Conservation (phyloP, 2,797 vertebrate species). For the Hydrocynus forskahlii region DNA sequence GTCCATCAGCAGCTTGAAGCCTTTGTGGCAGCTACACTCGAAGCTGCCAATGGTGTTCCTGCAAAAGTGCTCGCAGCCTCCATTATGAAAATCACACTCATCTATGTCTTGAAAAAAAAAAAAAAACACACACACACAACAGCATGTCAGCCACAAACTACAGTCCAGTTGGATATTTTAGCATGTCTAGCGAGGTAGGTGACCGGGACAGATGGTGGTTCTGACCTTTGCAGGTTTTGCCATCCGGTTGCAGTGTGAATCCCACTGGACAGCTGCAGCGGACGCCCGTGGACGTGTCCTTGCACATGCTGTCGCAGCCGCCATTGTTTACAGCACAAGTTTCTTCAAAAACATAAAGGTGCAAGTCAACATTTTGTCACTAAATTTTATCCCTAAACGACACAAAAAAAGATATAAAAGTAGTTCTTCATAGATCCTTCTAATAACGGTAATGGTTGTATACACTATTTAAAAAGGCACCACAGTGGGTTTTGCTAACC, state of each 20-base stretch:
- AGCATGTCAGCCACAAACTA: not conserved
- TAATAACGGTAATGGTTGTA: no score
- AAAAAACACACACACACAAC: slow-evolving; percentile 53
- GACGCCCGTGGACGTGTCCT: slow-evolving; percentile 97
- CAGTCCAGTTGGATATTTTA: not conserved
- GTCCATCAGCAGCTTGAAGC: slow-evolving; percentile 96
- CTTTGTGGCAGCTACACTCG: slow-evolving; percentile 95
- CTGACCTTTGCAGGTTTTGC: slow-evolving; percentile 96
- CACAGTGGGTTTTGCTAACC: no score
- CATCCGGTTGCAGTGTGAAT: slow-evolving; percentile 93
- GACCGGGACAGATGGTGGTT: not conserved
- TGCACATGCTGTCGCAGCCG: slow-evolving; percentile 96
- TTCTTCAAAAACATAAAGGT: slow-evolving; percentile 77
- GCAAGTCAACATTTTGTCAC: not conserved
- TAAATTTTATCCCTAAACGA: no score
- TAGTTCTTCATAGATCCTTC: no score
- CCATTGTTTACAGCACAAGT: slow-evolving; percentile 97
- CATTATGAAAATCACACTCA: slow-evolving; percentile 90
- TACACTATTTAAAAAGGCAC: no score
- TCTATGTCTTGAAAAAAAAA: slow-evolving; percentile 85
- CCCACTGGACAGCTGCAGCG: slow-evolving; percentile 96
- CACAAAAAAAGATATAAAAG: no score
- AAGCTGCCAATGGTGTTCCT: slow-evolving; percentile 97
- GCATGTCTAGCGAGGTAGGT: not conserved
- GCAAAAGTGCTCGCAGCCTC: slow-evolving; percentile 96